A percentile compares a stretch with the other conserved stretches of the same genome.
Evolutionary conservation across 1,140 invertebrate species (phyloP).

Genomic region (Drosophila cardini): DNA sequence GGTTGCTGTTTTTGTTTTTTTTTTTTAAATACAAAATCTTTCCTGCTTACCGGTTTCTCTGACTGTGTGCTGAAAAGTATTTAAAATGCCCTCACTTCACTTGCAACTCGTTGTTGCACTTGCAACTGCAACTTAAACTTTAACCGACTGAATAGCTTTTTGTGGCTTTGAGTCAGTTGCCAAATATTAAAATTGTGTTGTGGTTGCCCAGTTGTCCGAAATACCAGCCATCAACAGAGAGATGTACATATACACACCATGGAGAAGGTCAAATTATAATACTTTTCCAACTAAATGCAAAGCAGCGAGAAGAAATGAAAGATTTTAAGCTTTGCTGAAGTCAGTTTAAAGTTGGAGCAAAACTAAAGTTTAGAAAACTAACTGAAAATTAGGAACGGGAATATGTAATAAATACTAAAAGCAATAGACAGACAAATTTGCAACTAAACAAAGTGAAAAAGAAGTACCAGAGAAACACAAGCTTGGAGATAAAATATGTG

Average conservation of each 20-base stretch:
- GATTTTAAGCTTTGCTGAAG: neutral
- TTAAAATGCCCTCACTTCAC: constrained; percentile 58
- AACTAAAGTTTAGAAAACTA: neutral
- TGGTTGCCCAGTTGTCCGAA: neutral
- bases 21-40: neutral
- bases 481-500: constrained; percentile 59
- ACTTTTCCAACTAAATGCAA: neutral
- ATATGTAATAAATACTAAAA: neutral
- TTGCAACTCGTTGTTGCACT: constrained; percentile 33
- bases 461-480: neutral
- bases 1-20: no score
- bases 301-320: neutral
- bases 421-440: constrained; percentile 4
- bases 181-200: constrained; percentile 46
- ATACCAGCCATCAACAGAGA: neutral
- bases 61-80: constrained; percentile 55
- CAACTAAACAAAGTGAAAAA: neutral
- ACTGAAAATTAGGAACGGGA: neutral
- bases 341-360: neutral
- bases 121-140: constrained; percentile 46
- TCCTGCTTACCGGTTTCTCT: neutral
- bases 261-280: neutral
- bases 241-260: neutral
- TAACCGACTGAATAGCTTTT: constrained; percentile 56
- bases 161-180: constrained; percentile 39